Evolutionary conservation across 2,797 vertebrate species (phyloP).

Genomic region (Tokudaia muenninki): DNA sequence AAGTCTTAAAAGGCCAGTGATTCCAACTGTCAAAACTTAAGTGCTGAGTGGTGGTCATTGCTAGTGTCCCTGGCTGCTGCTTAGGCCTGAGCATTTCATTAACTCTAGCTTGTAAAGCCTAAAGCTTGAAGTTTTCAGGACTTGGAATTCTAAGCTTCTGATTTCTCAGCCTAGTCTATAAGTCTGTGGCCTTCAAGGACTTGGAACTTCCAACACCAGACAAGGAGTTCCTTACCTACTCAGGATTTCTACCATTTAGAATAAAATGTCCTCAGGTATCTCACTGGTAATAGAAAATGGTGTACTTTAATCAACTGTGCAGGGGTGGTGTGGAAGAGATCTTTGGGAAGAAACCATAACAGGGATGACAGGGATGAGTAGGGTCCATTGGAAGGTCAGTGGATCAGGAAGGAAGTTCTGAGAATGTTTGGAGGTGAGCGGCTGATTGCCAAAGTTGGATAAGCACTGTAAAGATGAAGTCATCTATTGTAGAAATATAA

Average conservation of each 20-base stretch:
- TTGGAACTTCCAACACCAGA: background rate
- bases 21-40: background rate
- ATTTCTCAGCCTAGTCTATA: too few species aligned
- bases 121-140: too few species aligned
- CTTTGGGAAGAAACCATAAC: background rate
- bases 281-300: background rate
- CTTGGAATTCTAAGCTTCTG: too few species aligned
- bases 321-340: background rate
- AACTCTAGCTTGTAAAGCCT: background rate
- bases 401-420: background rate
- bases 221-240: background rate
- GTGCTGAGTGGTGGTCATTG: background rate
- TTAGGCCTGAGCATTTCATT: background rate
- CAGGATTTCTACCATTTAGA: background rate
- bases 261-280: background rate
- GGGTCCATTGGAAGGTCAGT: background rate
- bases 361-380: background rate
- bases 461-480: background rate
- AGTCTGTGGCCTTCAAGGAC: too few species aligned
- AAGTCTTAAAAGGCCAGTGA: background rate
- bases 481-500: background rate
- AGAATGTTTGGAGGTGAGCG: background rate
- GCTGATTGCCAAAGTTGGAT: background rate
- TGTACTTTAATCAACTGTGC: fast-evolving
- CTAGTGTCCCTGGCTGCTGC: background rate